Evolutionary conservation across 2,797 vertebrate genomes (phyloP), one percentile per base, ranked within the genome.

Genomic region (Sphenopsis melanotis): DNA sequence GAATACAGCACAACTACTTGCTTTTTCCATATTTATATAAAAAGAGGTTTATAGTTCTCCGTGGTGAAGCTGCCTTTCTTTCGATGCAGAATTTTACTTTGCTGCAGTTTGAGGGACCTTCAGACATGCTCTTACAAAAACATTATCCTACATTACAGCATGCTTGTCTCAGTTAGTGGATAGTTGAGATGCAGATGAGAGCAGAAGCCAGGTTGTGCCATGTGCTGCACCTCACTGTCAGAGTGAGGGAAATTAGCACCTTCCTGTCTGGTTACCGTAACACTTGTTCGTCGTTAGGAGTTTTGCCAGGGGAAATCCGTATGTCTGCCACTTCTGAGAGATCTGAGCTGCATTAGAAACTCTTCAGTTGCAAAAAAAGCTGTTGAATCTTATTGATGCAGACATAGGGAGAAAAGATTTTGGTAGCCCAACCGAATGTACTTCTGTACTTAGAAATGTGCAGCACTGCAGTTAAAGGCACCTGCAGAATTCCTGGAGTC

Each of bases 261-360:
- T 92, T 95, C 57, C 52, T 93, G 4, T 83, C 64, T 68, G 52
- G 36, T 94, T 95, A 60, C 1, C 0, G 89, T 76, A 93, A 93
- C 27, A 6, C 32, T 46, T 19, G 44, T 39, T 81, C 1, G 2
- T 86, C 59, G 55, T 27, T 30, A 61, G 59, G 82, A 88, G 8
- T 49, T 88, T 64, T 94, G 84, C 89, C 93, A 91, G 87, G 76
- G 92, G 76, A 95, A 96, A 92, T 83, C 61, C 3, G 0, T 61
- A 3, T 7, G 61, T 70, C 69, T 32, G 23, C 49, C 14, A 12
- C 23, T 52, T 74, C 4, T 11, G 19, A 56, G 76, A 83, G 47
- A 61, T 77, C 50, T 41, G 20, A 72, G 47, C 55, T 85, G 7
- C 2, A 0, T n/a, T 42, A 69, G 64, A 68, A 93, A 39, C 47